Evolutionary conservation across 2,888 invertebrate genomes (phyloP).

Genomic region (Sphaerophoria taeniata): DNA sequence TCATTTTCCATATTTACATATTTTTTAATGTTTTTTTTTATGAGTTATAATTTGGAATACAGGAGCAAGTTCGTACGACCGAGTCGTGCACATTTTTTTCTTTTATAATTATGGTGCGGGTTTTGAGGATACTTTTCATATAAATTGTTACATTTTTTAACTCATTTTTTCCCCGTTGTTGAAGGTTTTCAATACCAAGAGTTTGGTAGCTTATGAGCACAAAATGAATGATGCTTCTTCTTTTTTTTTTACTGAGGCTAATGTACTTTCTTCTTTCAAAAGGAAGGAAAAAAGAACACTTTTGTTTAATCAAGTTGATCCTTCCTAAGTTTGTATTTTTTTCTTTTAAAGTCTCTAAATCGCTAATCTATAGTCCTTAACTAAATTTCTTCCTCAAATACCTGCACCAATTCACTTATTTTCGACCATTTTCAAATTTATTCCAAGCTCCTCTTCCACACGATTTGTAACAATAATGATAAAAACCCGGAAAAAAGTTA

Average conservation of each 20-base stretch:
- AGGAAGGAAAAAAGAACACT: too few species aligned
- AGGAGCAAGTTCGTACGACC: too few species aligned
- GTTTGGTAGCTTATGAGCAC: neutral
- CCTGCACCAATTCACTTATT: neutral
- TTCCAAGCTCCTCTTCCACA: slow-evolving; percentile 32
- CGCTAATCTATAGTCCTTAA: neutral
- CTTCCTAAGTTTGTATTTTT: too few species aligned
- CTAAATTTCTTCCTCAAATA: neutral
- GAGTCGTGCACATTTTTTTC: too few species aligned
- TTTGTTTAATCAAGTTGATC: too few species aligned
- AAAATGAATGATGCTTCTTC: neutral
- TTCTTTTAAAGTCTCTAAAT: too few species aligned
- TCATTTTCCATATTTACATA: too few species aligned
- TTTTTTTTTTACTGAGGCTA: neutral
- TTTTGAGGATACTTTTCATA: slow-evolving; percentile 1
- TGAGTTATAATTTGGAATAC: too few species aligned
- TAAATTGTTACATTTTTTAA: neutral
- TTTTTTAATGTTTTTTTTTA: too few species aligned
- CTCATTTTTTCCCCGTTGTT: slow-evolving; percentile 1
- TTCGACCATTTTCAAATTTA: neutral
- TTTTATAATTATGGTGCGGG: neutral
- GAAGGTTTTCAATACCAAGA: neutral
- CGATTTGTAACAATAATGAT: slow-evolving; percentile 36
- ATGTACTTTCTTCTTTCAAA: too few species aligned
- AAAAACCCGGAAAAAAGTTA: slow-evolving; percentile 20